Conservation (phyloP, 2,797 vertebrate species). For the Microhierax caerulescens region DNA sequence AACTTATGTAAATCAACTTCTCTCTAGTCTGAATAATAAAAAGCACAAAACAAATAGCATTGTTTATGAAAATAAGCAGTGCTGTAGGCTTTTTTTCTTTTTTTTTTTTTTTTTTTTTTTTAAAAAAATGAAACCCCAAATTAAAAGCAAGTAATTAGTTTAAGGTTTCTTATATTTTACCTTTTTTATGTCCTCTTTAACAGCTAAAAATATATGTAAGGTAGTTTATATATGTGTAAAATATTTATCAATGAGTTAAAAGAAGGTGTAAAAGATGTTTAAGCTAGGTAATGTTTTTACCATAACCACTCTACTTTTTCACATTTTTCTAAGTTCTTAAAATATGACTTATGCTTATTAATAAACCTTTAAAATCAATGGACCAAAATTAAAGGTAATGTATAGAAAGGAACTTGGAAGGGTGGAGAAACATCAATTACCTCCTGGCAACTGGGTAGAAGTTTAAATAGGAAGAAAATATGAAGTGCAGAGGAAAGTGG, state of each 20-base stretch:
- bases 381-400: background rate
- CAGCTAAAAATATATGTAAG: background rate
- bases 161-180: background rate
- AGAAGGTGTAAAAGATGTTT: background rate
- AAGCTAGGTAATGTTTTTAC: background rate
- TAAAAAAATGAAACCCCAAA: background rate
- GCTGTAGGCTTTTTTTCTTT: background rate
- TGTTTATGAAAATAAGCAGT: background rate
- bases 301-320: background rate
- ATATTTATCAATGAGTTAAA: background rate
- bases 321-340: background rate
- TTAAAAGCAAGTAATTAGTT: background rate
- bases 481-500: background rate
- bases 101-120: background rate
- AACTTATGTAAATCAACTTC: slow-evolving; percentile 21
- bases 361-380: background rate
- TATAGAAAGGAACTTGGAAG: background rate
- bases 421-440: background rate
- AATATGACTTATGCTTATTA: background rate
- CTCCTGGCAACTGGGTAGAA: background rate
- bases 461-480: background rate
- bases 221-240: background rate
- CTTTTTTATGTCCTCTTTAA: background rate
- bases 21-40: background rate
- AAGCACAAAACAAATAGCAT: background rate